These are phyloP conservation scores for Athene cunicularia DNA, from an alignment of 2,113 vertebrate species.

Conservation along the genomic window DNA sequence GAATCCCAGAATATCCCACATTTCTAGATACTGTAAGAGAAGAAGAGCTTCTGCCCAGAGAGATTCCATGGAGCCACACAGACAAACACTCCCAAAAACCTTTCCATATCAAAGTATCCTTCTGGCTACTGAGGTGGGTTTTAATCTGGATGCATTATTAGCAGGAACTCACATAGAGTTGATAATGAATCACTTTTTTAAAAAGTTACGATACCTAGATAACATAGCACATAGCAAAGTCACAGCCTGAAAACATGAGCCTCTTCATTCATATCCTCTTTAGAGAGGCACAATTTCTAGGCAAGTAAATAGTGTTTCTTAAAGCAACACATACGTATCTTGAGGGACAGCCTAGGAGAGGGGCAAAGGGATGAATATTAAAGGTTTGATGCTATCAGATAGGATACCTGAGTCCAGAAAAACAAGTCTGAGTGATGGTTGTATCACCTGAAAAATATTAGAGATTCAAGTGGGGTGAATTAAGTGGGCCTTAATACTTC, in stretches of 20 bases:
- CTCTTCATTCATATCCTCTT: not conserved
- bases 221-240: not conserved
- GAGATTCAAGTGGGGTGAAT: not conserved
- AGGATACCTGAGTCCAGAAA: not conserved
- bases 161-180: not conserved
- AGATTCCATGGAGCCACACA: not conserved
- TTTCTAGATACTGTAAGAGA: not conserved
- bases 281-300: not conserved
- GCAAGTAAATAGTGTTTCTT: not conserved
- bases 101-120: not conserved
- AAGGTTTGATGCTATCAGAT: not conserved
- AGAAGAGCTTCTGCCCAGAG: not conserved
- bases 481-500: not conserved
- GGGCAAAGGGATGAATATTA: not conserved
- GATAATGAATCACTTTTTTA: not conserved
- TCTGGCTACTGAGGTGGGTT: not conserved
- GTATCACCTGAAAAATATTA: not conserved
- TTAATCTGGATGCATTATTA: not conserved
- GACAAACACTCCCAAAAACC: not conserved
- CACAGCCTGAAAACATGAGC: not conserved
- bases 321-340: not conserved
- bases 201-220: not conserved
- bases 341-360: not conserved
- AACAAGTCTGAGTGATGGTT: not conserved
- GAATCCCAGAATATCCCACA: not conserved